Evolutionary conservation across 2,888 invertebrate species (phyloP).

Genomic region (Tetragonula carbonaria): DNA sequence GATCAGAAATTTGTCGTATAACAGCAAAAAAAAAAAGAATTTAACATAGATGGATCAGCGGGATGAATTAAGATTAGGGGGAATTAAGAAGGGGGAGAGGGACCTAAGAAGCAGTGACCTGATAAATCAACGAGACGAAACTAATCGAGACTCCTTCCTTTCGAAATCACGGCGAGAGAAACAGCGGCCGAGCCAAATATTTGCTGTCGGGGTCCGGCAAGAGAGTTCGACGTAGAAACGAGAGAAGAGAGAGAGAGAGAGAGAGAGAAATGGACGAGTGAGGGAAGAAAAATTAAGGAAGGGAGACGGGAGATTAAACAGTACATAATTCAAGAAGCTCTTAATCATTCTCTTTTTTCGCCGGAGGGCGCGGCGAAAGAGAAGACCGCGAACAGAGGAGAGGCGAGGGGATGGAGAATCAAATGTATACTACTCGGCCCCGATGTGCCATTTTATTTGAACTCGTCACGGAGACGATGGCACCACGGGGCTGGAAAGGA

Average conservation of each 20-base stretch:
- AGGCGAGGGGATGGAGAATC: slow-evolving; percentile 15
- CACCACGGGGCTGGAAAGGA: not conserved
- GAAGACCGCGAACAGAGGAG: not conserved
- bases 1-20: too few relatives aligned
- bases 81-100: too few relatives aligned
- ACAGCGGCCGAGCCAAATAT: not conserved
- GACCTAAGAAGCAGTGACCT: not conserved
- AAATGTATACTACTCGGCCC: slow-evolving; percentile 26
- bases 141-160: not conserved
- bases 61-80: too few relatives aligned
- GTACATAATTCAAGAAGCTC: slow-evolving; percentile 39
- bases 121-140: not conserved
- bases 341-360: slow-evolving; percentile 47
- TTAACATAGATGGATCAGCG: too few relatives aligned
- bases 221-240: not conserved
- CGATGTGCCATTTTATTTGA: slow-evolving; percentile 52
- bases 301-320: slow-evolving; percentile 2
- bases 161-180: not conserved
- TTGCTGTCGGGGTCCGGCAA: not conserved
- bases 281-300: not conserved
- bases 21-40: too few relatives aligned
- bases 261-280: not conserved
- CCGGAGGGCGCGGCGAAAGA: not conserved
- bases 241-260: too few relatives aligned
- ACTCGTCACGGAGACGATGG: slow-evolving; percentile 17